Evolutionary conservation across 2,888 invertebrate species (phyloP), one percentile per base, ranked within the genome.

Genomic region (Drosophila histrio): DNA sequence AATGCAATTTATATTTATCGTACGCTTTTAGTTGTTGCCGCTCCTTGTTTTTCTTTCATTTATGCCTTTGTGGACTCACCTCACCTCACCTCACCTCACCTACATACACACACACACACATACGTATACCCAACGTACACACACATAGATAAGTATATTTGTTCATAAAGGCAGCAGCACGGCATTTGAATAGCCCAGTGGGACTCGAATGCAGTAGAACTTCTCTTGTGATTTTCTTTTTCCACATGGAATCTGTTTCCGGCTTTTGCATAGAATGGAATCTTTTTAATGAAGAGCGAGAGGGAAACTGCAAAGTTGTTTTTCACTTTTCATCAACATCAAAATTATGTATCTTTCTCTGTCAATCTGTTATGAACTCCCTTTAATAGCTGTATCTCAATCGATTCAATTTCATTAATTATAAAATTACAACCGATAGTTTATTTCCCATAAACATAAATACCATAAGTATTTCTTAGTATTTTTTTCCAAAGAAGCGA

Each of bases 1-100:
- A 86, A 86, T 82, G 88, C 88, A 84, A 87, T 87, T 84, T 87
- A 87, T 87, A 87, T 84, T 87, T 86, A 84, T 86, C 75, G 75
- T 79, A 67, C 71, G 71, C 78, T 82, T 70, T 83, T 82, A 77
- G 83, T 87, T 85, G 79, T 85, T 74, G 66, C 64, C 54, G 62
- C 72, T 66, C 54, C 72, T 84, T 82, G 83, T 86, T 81, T 86
- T 83, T 79, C 78, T 74, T 83, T 86, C 74, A 80, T 86, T 86
- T 81, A 72, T 80, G 87, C 65, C 66, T 63, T 61, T 70, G 72
- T 39, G 62, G 63, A 68, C 39, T 58, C 63, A 66, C 65, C 70
- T 56, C 49, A 47, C 34, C 24, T 46, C 34, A 58, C 22, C 62
- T 13, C 41, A 7, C 7, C 32, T 21, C 22, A 21, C 52, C 30